Evolutionary conservation across 1,140 invertebrate species (phyloP), one percentile per base, ranked within the genome.

Genomic region (Musca domestica): DNA sequence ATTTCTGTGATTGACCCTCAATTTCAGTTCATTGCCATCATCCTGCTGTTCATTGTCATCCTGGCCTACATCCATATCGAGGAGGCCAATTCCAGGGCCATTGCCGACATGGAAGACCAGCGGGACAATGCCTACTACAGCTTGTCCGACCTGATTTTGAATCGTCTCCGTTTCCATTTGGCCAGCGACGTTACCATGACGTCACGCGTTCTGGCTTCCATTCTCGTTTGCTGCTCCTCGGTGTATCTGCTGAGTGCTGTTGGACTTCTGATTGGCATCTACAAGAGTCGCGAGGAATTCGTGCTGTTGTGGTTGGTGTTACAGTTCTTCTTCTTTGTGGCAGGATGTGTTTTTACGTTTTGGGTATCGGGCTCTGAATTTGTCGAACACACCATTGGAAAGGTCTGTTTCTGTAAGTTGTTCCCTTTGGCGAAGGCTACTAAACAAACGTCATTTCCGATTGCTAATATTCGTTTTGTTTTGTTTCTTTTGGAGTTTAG

Each of bases 51-150:
- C 51, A 52, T 81, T 63, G 75, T 81, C 15, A 68, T 81, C 1
- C 41, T 81, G 12, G 77, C 56, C 10, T 61, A 61, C 7, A 61
- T 61, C 27, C 56, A 61, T 15, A 61, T 61, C 27, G 56, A 61
- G 27, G 56, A 61, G 9, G 56, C 56, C 56, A 61, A 61, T 34
- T 61, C 56, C 19, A 61, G 56, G 56, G 56, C 56, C 3, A 61
- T 61, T 61, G 56, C 56, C 27, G 56, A 61, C 27, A 61, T 61
- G 56, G 63, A 75, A 68, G 80, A 81, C 71, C 80, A 81, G 46
- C 77, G 78, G 71, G 77, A 81, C 23, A 75, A 72, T 66, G 80
- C 76, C 0, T 80, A 75, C 69, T 81, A 81, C 10, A 76, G 76
- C 19, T 73, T 80, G 72, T 71, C 73, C 6, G 75, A 76, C 0